Conservation (phyloP, 2,113 vertebrate genomes). For the Herpailurus yagouaroundi region DNA sequence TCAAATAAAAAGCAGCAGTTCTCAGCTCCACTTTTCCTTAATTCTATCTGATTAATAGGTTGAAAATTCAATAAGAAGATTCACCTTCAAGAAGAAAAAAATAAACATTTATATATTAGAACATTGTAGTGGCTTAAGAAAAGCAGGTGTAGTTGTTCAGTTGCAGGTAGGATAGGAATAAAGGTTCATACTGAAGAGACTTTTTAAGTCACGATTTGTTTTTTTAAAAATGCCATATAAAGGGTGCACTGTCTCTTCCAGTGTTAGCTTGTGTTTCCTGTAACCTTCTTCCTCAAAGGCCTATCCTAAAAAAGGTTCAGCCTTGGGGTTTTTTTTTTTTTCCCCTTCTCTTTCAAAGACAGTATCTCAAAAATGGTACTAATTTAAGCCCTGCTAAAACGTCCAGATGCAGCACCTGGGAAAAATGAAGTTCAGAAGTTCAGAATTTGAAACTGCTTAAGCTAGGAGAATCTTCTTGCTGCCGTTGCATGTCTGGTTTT, state of each 20-base stretch:
- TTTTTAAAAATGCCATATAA: neutral
- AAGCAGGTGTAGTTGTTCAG: neutral
- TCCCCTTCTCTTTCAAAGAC: neutral
- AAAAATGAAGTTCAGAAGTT: conserved; percentile 74
- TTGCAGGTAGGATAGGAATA: neutral
- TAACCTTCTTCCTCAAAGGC: conserved; percentile 37
- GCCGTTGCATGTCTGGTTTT: conserved; percentile 66
- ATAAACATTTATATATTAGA: neutral
- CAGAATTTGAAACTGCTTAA: conserved; percentile 71
- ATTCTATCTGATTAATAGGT: neutral
- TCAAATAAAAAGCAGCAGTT: neutral
- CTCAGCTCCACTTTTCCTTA: neutral
- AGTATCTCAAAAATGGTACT: conserved; percentile 29
- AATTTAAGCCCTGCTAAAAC: conserved; percentile 63
- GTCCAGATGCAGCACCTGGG: conserved; percentile 63
- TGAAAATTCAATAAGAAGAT: conserved; percentile 15
- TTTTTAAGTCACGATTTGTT: neutral
- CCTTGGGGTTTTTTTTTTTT: neutral
- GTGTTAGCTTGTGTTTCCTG: neutral
- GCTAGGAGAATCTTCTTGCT: conserved; percentile 75
- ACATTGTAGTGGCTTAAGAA: neutral
- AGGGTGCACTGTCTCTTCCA: neutral
- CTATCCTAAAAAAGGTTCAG: conserved; percentile 24
- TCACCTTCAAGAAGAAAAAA: conserved; percentile 14
- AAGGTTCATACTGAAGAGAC: neutral